Conservation (phyloP, 2,888 invertebrate species). For the Auanema sp. region DNA sequence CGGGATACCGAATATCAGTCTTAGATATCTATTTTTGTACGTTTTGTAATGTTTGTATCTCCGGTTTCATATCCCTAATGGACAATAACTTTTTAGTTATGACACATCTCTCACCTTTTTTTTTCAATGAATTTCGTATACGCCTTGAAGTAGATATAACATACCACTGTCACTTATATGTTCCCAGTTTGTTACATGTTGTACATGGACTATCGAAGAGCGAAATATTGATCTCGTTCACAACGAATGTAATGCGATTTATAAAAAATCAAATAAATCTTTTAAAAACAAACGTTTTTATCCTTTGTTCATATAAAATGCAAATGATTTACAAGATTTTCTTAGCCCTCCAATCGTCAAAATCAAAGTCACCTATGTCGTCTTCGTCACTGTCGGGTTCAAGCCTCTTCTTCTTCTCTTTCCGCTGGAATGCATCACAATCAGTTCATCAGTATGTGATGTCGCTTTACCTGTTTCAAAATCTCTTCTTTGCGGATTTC, state of each 20-base stretch:
- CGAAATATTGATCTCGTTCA: background rate
- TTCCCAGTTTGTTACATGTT: constrained; percentile 2
- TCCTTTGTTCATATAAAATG: too few relatives aligned
- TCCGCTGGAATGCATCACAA: too few relatives aligned
- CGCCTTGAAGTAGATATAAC: constrained; percentile 1
- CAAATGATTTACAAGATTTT: constrained; percentile 1
- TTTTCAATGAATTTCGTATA: too few relatives aligned
- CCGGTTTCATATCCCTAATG: too few relatives aligned
- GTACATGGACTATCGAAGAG: background rate
- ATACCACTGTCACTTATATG: constrained; percentile 3
- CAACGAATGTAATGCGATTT: background rate
- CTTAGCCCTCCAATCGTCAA: constrained; percentile 14
- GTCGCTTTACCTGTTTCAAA: constrained; percentile 22
- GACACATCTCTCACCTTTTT: too few relatives aligned
- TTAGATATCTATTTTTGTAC: too few relatives aligned
- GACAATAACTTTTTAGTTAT: too few relatives aligned
- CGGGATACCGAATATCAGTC: too few relatives aligned
- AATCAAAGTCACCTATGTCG: constrained; percentile 3
- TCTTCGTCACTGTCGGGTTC: constrained; percentile 7
- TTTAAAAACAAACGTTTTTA: too few relatives aligned
- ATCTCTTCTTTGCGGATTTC: constrained; percentile 42
- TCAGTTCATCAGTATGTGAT: too few relatives aligned
- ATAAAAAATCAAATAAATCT: background rate
- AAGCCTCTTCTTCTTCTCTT: background rate
- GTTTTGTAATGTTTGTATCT: too few relatives aligned